Evolutionary conservation across 2,113 vertebrate genomes (phyloP).

Genomic region (Urocynchramus pylzowi): DNA sequence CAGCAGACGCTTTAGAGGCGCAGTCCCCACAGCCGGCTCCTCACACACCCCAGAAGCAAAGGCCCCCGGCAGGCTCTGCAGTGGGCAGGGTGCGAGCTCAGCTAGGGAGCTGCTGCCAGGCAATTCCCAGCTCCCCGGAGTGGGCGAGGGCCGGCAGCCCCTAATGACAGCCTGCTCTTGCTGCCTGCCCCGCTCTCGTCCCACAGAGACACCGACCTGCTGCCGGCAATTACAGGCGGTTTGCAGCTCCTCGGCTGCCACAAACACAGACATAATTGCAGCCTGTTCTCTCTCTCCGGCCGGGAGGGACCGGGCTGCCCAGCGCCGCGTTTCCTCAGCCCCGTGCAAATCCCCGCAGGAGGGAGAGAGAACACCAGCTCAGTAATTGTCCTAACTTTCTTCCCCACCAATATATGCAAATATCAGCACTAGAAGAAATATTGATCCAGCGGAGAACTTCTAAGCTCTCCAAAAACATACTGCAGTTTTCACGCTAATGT

Average conservation of each 20-base stretch:
- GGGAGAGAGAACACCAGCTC: background rate
- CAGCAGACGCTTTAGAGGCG: too few species aligned
- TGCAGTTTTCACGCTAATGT: background rate
- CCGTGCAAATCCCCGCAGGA: background rate
- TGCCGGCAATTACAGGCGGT: slow-evolving; percentile 18
- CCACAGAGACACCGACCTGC: background rate
- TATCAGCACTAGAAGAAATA: background rate
- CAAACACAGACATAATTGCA: background rate
- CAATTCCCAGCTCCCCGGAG: background rate
- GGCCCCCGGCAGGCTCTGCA: background rate
- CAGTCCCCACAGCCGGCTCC: background rate
- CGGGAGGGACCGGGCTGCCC: background rate
- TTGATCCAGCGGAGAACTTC: background rate
- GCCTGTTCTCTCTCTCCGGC: background rate
- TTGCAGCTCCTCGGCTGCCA: background rate
- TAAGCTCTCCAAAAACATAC: background rate
- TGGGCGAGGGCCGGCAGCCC: background rate
- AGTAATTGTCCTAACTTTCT: background rate
- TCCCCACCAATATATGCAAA: background rate
- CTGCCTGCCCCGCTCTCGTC: background rate
- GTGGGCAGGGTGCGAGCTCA: background rate
- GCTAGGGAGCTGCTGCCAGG: background rate
- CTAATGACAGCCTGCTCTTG: background rate
- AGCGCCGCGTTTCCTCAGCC: background rate
- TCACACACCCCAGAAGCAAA: rapidly evolving